These are phyloP conservation scores for Valencia hispanica DNA, from an alignment of 2,797 vertebrate genomes.

Conservation along the genomic window DNA sequence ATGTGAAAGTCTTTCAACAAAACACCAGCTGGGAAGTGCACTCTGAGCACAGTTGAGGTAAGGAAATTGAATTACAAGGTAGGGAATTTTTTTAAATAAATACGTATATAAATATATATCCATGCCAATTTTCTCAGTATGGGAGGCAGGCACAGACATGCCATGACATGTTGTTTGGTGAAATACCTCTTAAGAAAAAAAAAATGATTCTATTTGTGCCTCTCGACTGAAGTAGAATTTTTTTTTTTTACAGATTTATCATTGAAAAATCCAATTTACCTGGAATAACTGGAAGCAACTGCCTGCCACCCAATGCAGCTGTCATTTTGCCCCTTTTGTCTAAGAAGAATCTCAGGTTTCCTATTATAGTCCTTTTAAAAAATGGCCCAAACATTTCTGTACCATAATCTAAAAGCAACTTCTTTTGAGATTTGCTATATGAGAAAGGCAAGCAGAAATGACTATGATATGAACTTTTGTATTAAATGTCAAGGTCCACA, in stretches of 20 bases:
- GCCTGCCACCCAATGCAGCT: neutral
- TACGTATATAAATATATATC: neutral
- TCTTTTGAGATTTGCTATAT: neutral
- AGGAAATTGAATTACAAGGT: neutral
- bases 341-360: constrained; percentile 1
- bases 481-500: constrained; percentile 23
- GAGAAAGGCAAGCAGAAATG: neutral
- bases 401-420: neutral
- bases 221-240: neutral
- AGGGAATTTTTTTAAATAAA: constrained; percentile 2
- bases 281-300: neutral
- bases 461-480: constrained; percentile 17
- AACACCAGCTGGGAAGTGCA: constrained; percentile 14
- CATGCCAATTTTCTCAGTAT: constrained; percentile 12
- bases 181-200: constrained; percentile 5
- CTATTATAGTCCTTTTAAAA: neutral
- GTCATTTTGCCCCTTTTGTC: neutral
- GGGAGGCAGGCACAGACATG: neutral
- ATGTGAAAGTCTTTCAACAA: constrained; percentile 1
- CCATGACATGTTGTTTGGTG: neutral
- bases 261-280: constrained; percentile 1
- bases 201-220: neutral
- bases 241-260: constrained; percentile 3
- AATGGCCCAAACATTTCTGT: neutral
- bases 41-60: neutral